A percentile compares a stretch with the other conserved stretches of the same genome.
These are phyloP conservation scores for Cynoglossus semilaevis DNA, from an alignment of 2,113 vertebrate genomes.

Conservation along the genomic window DNA sequence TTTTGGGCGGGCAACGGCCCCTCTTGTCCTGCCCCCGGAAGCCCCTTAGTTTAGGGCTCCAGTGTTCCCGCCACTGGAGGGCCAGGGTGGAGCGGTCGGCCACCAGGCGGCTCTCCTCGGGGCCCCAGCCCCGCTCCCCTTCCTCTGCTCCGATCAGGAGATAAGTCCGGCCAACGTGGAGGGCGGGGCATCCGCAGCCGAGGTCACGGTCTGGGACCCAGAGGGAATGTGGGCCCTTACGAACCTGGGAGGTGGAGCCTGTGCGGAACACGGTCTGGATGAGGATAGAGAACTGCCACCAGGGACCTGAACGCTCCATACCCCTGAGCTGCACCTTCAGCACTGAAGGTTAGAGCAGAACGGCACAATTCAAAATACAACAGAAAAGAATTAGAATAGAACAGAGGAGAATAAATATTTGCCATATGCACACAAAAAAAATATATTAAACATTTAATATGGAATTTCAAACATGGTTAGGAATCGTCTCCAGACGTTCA, in stretches of 20 bases:
- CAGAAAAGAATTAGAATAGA: too few relatives aligned
- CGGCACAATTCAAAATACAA: constrained; percentile 6
- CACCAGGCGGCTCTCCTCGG: constrained; percentile 78
- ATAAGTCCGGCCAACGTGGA: constrained; percentile 78
- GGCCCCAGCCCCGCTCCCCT: constrained; percentile 69
- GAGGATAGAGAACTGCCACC: constrained; percentile 83
- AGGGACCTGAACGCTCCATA: constrained; percentile 77
- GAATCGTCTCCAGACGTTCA: too few relatives aligned
- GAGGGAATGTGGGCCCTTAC: constrained; percentile 76
- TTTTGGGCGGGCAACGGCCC: constrained; percentile 75
- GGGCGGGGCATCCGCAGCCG: constrained; percentile 81
- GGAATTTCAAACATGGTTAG: too few relatives aligned
- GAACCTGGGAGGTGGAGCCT: constrained; percentile 65
- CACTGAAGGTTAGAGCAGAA: constrained; percentile 58
- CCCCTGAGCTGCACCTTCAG: constrained; percentile 80
- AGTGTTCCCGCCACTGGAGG: constrained; percentile 86
- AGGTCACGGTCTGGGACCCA: constrained; percentile 86
- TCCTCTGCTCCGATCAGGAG: constrained; percentile 77
- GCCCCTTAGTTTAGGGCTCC: constrained; percentile 82
- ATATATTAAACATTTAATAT: too few relatives aligned
- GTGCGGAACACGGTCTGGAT: constrained; percentile 80
- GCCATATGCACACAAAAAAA: too few relatives aligned
- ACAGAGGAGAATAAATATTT: too few relatives aligned
- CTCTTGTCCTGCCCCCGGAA: constrained; percentile 82
- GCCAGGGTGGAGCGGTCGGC: constrained; percentile 83